A percentile compares a stretch with the other conserved stretches of the same genome.
Conservation (phyloP, 2,113 vertebrate species). For the Brachypodius melanocephalos region DNA sequence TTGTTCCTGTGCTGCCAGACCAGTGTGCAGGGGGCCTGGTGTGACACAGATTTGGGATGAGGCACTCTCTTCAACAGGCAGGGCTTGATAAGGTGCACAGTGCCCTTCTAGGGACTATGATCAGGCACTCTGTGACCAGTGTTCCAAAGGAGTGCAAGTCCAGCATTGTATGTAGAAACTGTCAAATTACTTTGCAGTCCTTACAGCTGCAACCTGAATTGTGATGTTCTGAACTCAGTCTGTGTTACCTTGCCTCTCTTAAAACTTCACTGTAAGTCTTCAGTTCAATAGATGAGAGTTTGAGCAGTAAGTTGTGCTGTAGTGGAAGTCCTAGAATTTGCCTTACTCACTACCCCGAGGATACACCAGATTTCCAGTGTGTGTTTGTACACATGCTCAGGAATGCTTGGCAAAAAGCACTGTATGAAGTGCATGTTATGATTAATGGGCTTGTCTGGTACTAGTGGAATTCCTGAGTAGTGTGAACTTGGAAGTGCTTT, state of each 20-base stretch:
- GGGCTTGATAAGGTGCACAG: background rate
- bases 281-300: background rate
- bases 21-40: background rate
- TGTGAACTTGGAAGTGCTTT: background rate
- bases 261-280: background rate
- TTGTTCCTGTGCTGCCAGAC: background rate
- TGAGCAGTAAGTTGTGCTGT: background rate
- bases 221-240: background rate
- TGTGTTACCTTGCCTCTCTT: background rate
- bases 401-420: background rate
- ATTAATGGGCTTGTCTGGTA: background rate
- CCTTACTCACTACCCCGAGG: fast-evolving
- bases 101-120: fast-evolving
- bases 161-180: background rate
- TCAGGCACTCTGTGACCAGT: fast-evolving
- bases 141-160: background rate
- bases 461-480: background rate
- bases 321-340: background rate
- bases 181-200: background rate
- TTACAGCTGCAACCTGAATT: background rate
- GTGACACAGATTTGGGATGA: background rate
- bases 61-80: fast-evolving
- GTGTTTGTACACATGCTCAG: background rate
- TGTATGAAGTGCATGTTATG: background rate
- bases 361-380: background rate